Percentiles rank a stretch among this genome's conserved stretches.
Evolutionary conservation across 2,113 vertebrate species (phyloP).

Genomic region (Prochilodus magdalenae): DNA sequence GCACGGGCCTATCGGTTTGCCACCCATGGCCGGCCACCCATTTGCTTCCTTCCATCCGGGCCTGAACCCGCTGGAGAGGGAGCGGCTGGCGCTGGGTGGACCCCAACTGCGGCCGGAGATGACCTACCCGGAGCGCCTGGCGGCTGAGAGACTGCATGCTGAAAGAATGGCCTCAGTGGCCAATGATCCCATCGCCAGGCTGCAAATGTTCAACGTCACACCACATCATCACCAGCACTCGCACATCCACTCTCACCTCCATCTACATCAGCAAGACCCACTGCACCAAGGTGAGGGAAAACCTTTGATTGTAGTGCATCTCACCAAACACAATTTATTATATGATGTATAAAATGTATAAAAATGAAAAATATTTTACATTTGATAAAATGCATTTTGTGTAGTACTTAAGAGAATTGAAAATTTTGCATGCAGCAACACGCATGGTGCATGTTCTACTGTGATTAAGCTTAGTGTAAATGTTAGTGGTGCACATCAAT

Average conservation of each 20-base stretch:
- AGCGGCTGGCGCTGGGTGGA: slow-evolving; percentile 91
- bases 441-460: slow-evolving; percentile 4
- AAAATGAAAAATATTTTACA: background rate
- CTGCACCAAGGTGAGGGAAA: slow-evolving; percentile 93
- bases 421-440: slow-evolving; percentile 1
- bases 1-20: slow-evolving; percentile 92
- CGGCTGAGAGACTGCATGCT: slow-evolving; percentile 92
- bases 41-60: slow-evolving; percentile 96
- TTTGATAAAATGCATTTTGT: background rate
- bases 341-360: background rate
- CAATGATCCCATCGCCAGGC: slow-evolving; percentile 92
- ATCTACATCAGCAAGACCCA: slow-evolving; percentile 98
- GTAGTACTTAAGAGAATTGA: background rate
- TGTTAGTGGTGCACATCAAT: slow-evolving; percentile 49
- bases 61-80: slow-evolving; percentile 92
- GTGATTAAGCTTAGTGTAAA: slow-evolving; percentile 24
- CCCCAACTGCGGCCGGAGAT: slow-evolving; percentile 95
- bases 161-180: slow-evolving; percentile 96
- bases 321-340: background rate
- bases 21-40: slow-evolving; percentile 89
- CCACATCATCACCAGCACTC: slow-evolving; percentile 99
- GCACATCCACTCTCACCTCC: slow-evolving; percentile 98
- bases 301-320: background rate
- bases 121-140: slow-evolving; percentile 95
- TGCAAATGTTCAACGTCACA: slow-evolving; percentile 99